Percentiles rank a stretch among this genome's conserved stretches.
Evolutionary conservation across 2,888 invertebrate genomes (phyloP).

Genomic region (Lasius platythorax): DNA sequence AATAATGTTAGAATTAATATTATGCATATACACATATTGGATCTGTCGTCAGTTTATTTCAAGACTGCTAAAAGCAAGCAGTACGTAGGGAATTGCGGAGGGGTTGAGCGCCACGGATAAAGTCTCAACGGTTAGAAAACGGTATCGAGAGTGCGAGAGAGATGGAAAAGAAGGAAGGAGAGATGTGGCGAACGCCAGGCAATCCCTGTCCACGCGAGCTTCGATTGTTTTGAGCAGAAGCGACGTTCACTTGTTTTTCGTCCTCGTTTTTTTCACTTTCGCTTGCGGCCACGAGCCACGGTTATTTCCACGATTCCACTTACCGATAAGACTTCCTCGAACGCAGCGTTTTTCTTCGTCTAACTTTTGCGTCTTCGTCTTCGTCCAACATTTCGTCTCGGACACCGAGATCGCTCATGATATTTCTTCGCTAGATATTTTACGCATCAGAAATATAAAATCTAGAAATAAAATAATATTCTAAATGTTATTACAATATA

Average conservation of each 20-base stretch:
- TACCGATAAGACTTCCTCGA: neutral
- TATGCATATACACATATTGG: constrained; percentile 32
- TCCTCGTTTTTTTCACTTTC: constrained; percentile 64
- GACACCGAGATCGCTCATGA: too few relatives aligned
- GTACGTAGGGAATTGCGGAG: neutral
- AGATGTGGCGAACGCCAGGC: constrained; percentile 70
- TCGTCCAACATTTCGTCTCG: too few relatives aligned
- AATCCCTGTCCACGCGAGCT: constrained; percentile 81
- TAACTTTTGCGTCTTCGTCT: constrained; percentile 42
- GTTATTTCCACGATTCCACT: constrained; percentile 49
- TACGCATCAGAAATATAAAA: too few relatives aligned
- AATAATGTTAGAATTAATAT: constrained; percentile 31
- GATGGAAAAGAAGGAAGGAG: constrained; percentile 29
- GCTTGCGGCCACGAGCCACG: constrained; percentile 16
- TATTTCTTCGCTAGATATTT: too few relatives aligned
- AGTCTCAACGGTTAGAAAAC: constrained; percentile 17
- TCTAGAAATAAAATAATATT: neutral
- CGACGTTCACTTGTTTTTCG: constrained; percentile 84
- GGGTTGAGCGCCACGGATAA: constrained; percentile 46
- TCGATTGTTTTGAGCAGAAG: constrained; percentile 83
- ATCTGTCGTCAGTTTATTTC: constrained; percentile 20
- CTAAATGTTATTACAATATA: neutral
- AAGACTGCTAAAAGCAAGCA: constrained; percentile 14
- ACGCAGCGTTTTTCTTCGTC: neutral
- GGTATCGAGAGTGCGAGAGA: constrained; percentile 57